Conservation (phyloP, 2,797 vertebrate species). For the Caiman crocodilus region DNA sequence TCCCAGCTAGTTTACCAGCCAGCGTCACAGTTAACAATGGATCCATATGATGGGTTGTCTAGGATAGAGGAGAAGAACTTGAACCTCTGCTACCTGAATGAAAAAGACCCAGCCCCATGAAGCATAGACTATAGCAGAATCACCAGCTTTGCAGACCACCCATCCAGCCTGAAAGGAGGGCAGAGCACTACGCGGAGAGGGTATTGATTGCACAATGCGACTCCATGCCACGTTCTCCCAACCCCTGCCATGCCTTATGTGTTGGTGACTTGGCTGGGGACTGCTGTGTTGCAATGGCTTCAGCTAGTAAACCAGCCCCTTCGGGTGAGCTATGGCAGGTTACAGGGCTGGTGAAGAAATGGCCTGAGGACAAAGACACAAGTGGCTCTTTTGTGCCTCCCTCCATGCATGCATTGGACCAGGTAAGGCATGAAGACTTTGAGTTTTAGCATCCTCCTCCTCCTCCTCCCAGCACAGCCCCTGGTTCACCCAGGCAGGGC, state of each 20-base stretch:
- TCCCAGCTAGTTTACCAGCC: neutral
- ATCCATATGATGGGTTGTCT: neutral
- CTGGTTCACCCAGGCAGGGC: neutral
- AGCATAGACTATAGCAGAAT: neutral
- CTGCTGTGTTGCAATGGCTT: neutral
- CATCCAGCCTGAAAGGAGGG: neutral
- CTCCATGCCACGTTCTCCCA: neutral
- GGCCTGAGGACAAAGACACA: neutral
- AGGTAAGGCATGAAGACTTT: neutral
- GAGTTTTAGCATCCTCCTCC: neutral
- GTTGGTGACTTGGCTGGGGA: neutral
- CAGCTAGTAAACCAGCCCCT: neutral
- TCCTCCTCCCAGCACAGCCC: neutral
- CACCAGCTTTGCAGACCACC: neutral
- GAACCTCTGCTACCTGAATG: neutral
- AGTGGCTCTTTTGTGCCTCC: neutral
- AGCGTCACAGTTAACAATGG: neutral
- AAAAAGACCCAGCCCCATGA: neutral
- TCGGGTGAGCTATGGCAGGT: neutral
- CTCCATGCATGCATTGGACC: neutral
- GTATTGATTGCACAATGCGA: rapidly evolving
- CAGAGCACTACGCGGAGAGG: neutral
- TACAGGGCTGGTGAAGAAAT: neutral
- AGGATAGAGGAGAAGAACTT: neutral
- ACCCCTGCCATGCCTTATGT: neutral